A percentile compares a stretch with the other conserved stretches of the same genome.
Conservation (phyloP, 2,113 vertebrate genomes). For the Anhinga anhinga region DNA sequence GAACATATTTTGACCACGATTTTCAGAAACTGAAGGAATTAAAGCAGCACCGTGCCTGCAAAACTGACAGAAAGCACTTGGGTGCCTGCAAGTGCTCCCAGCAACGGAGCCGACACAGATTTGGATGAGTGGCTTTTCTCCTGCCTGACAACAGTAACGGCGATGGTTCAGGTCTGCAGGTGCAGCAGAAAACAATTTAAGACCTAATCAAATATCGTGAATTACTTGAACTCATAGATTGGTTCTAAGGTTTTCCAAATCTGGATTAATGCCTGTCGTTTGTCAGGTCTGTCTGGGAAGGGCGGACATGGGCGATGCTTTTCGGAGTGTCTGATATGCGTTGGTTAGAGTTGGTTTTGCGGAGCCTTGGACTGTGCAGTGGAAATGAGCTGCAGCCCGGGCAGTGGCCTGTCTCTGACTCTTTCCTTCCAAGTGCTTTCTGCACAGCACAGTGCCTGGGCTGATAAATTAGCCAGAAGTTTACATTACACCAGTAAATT, state of each 20-base stretch:
- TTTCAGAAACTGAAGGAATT: background rate
- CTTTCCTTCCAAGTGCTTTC: background rate
- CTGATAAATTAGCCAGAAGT: background rate
- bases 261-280: background rate
- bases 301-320: background rate
- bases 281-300: background rate
- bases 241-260: background rate
- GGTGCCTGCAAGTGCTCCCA: background rate
- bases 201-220: background rate
- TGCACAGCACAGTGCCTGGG: background rate
- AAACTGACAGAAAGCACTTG: background rate
- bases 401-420: background rate
- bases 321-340: rapidly evolving
- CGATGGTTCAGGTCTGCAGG: background rate
- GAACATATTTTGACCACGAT: background rate
- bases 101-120: rapidly evolving
- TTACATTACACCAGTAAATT: background rate
- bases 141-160: rapidly evolving
- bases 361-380: background rate
- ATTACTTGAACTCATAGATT: background rate
- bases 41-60: background rate
- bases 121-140: background rate
- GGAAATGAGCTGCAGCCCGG: background rate
- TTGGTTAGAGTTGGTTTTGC: background rate
- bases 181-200: background rate